Conservation (phyloP, 2,797 vertebrate genomes). For the Paratrypauchen microcephalus region DNA sequence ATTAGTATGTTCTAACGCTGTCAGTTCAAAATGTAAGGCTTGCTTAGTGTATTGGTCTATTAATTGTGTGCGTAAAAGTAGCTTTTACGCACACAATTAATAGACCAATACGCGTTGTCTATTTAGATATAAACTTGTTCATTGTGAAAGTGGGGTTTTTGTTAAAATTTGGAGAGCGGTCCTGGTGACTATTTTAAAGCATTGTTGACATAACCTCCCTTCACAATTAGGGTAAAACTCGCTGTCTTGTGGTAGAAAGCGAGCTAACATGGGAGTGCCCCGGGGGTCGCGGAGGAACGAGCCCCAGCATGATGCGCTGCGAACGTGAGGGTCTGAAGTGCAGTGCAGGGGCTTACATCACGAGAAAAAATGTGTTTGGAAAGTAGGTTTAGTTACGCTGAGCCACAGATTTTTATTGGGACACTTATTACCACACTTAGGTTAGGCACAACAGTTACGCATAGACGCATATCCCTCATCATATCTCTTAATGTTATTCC, state of each 20-base stretch:
- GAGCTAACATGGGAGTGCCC: conserved; percentile 29
- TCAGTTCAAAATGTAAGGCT: neutral
- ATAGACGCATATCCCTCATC: neutral
- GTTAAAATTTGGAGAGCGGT: neutral
- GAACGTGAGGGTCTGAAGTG: conserved; percentile 30
- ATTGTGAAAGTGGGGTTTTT: neutral
- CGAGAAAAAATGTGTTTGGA: conserved; percentile 11
- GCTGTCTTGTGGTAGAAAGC: conserved; percentile 3
- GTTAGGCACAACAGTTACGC: too few species aligned
- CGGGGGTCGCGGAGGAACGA: conserved; percentile 30
- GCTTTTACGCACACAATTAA: neutral
- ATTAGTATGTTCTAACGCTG: neutral
- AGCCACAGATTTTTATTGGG: neutral
- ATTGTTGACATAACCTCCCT: neutral
- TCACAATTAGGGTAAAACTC: neutral
- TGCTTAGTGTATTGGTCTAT: too few species aligned
- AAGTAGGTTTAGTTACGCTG: neutral
- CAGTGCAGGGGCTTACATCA: neutral
- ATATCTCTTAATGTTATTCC: neutral
- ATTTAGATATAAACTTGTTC: neutral
- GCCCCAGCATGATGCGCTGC: conserved; percentile 39
- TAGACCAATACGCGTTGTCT: neutral
- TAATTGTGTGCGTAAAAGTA: too few species aligned
- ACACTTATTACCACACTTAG: neutral
- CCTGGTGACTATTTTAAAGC: neutral